Conservation (phyloP, 2,797 vertebrate genomes). For the Atherinosoma microstoma region DNA sequence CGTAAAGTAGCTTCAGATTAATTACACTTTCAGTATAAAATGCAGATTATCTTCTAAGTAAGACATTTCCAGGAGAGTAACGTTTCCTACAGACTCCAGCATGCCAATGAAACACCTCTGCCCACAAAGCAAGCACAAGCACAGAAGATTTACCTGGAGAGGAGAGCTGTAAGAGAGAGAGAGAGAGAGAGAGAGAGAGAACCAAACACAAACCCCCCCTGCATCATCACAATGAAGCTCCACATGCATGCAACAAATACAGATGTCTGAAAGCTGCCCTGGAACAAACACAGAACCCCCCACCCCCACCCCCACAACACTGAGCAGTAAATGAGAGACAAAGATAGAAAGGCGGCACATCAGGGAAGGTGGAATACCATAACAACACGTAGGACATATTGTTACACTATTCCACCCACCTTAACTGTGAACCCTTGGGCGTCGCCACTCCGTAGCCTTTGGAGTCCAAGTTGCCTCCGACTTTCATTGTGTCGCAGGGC, state of each 20-base stretch:
- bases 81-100: conserved; percentile 15
- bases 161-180: conserved; percentile 81
- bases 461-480: conserved; percentile 97
- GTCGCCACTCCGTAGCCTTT: conserved; percentile 97
- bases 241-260: conserved; percentile 63
- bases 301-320: conserved; percentile 22
- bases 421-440: conserved; percentile 98
- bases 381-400: conserved; percentile 96
- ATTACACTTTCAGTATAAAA: conserved; percentile 38
- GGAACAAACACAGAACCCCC: conserved; percentile 29
- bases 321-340: conserved; percentile 42
- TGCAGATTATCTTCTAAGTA: conserved; percentile 32
- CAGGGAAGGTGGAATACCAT: conserved; percentile 99
- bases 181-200: no score
- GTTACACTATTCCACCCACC: conserved; percentile 99
- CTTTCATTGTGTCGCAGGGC: conserved; percentile 98
- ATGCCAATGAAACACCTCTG: conserved; percentile 54
- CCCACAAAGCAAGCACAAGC: conserved; percentile 55
- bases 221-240: conserved; percentile 31
- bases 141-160: conserved; percentile 83
- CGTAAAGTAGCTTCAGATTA: conserved; percentile 29
- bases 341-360: conserved; percentile 86
- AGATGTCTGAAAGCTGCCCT: conserved; percentile 47
- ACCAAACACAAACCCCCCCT: conserved; percentile 50
- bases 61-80: conserved; percentile 38